Evolutionary conservation across 2,888 invertebrate genomes (phyloP), one percentile per base, ranked within the genome.

Genomic region (Agrotis clavis): DNA sequence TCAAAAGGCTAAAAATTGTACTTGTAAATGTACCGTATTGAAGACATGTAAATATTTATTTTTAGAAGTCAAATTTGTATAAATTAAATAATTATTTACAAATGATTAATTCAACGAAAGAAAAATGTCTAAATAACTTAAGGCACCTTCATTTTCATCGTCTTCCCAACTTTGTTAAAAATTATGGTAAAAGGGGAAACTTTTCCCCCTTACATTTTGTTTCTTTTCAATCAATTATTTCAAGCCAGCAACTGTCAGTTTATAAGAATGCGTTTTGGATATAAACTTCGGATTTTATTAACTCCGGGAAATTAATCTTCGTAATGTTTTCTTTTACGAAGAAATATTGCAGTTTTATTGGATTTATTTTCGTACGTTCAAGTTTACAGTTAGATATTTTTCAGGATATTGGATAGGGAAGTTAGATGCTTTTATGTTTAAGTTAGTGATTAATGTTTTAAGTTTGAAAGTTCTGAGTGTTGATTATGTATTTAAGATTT

Each of bases 161-260:
- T 87, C 83, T 56, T 80, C 77, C 72, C 81, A 84, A 89, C 87
- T 88, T 83, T 82, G 77, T 86, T 74, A 80, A 81, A 86, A 86
- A 82, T 91, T 87, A 91, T 90, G 88, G 89, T 88, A 88, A 79
- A 50, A 9, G 79, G 86, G 76, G 72, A 86, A 90, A 90, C 88
- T 84, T 90, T 14, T 88, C 82, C 83, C 86, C 86, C 83, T 86
- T 81, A 83, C 85, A 87, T 92, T 81, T 90, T 90, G 88, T 91
- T 90, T 90, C 88, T 89, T 91, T 91, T 90, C 90, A 90, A 92
- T 91, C 90, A 90, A 72, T 73, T 76, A 56, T 53, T 60, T 57
- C 57, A 75, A 89, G 86, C 82, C 75, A 74, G 78, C 68, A 84
- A 76, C 70, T 81, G 86, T 77, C 83, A 83, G 77, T 74, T 81